These are phyloP conservation scores for Caenorhabditis wallacei DNA, from an alignment of 2,888 invertebrate species.

Conservation along the genomic window DNA sequence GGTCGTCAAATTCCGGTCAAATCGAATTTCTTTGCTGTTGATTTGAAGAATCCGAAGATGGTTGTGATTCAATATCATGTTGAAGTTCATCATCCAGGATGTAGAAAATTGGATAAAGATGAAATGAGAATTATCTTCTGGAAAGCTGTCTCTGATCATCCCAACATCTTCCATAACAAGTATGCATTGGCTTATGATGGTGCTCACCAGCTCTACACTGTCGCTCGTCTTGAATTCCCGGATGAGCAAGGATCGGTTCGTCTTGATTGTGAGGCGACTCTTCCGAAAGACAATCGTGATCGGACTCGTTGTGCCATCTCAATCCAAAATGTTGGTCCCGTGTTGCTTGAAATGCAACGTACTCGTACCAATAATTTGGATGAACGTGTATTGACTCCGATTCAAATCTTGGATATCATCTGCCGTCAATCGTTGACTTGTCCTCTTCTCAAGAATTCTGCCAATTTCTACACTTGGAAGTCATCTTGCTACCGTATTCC, in stretches of 20 bases:
- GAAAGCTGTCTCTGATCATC: conserved; percentile 76
- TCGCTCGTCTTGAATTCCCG: conserved; percentile 72
- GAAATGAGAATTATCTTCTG: conserved; percentile 81
- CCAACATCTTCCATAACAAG: conserved; percentile 75
- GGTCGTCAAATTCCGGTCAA: conserved; percentile 75
- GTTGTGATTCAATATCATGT: conserved; percentile 81
- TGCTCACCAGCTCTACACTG: conserved; percentile 77
- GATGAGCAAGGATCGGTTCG: conserved; percentile 72
- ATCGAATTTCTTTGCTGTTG: conserved; percentile 80
- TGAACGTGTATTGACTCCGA: conserved; percentile 79
- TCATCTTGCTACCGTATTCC: conserved; percentile 76
- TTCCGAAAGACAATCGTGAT: conserved; percentile 76
- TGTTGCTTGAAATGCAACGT: conserved; percentile 76
- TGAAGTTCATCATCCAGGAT: conserved; percentile 79
- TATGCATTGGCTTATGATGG: conserved; percentile 81
- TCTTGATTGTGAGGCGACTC: conserved; percentile 72
- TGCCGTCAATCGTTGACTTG: conserved; percentile 80
- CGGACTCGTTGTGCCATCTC: conserved; percentile 75
- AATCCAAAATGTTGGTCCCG: conserved; percentile 76
- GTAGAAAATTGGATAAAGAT: conserved; percentile 78
- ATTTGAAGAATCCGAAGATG: conserved; percentile 69
- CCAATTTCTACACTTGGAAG: conserved; percentile 80
- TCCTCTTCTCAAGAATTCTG: conserved; percentile 77
- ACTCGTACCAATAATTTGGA: conserved; percentile 76
- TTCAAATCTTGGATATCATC: conserved; percentile 84